These are phyloP conservation scores for Anas platyrhynchos DNA, from an alignment of 2,113 vertebrate species.

Conservation along the genomic window DNA sequence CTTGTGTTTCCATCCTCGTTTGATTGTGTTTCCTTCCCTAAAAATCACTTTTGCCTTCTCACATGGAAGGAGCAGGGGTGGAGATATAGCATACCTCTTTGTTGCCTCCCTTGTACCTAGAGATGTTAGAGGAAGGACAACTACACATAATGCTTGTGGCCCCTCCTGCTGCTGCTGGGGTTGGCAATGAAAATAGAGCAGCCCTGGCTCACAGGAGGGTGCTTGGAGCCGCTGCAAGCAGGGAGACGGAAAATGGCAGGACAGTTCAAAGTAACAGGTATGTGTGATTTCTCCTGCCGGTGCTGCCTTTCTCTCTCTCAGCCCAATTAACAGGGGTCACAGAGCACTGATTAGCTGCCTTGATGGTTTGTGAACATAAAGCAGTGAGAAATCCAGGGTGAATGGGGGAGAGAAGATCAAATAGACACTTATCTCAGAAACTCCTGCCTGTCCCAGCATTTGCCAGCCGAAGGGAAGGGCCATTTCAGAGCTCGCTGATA, in stretches of 20 bases:
- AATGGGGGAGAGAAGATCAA: constrained; percentile 49
- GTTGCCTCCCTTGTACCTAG: not conserved
- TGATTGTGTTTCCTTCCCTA: not conserved
- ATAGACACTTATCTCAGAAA: constrained; percentile 54
- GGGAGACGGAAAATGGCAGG: constrained; percentile 16
- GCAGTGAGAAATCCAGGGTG: constrained; percentile 49
- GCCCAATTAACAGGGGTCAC: constrained; percentile 59
- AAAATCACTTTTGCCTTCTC: constrained; percentile 15
- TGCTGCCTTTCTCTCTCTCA: constrained; percentile 43
- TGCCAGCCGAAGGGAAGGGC: constrained; percentile 43
- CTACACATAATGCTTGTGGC: not conserved
- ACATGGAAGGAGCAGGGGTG: not conserved
- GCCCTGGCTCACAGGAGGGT: constrained; percentile 29
- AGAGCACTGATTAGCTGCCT: constrained; percentile 60
- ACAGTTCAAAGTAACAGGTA: constrained; percentile 57
- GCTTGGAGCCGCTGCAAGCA: constrained; percentile 14
- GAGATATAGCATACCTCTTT: not conserved
- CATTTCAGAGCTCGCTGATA: not conserved
- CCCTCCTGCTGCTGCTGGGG: constrained; percentile 11
- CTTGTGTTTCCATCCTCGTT: not conserved
- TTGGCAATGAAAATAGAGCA: not conserved
- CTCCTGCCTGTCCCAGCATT: constrained; percentile 28
- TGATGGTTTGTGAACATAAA: constrained; percentile 49
- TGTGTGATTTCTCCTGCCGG: constrained; percentile 47
- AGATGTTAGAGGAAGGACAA: not conserved